These are phyloP conservation scores for Mesorhabditis belari DNA, from an alignment of 2,888 invertebrate genomes.

Conservation along the genomic window DNA sequence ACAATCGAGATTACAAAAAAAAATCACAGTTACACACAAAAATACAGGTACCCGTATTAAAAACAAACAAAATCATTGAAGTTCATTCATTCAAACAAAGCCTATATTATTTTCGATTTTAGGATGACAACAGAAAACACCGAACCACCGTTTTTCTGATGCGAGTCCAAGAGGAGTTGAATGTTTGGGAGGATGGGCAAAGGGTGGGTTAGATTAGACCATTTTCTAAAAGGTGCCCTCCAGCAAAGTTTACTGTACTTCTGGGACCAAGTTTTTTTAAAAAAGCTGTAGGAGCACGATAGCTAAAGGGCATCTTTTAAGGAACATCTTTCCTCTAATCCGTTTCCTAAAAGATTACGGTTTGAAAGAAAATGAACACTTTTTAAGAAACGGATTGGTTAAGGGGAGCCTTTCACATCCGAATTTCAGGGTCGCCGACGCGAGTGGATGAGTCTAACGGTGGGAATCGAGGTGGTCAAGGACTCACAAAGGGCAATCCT, in stretches of 20 bases:
- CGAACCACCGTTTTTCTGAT: constrained; percentile 43
- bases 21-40: background rate
- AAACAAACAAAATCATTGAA: constrained; percentile 1
- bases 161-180: constrained; percentile 33
- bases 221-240: too few species aligned
- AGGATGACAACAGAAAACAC: constrained; percentile 45
- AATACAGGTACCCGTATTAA: background rate
- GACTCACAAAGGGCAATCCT: background rate
- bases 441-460: background rate
- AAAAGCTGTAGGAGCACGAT: too few species aligned
- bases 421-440: background rate
- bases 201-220: too few species aligned
- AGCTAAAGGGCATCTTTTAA: too few species aligned
- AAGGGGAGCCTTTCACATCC: too few species aligned
- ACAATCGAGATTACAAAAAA: constrained; percentile 6
- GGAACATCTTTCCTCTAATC: too few species aligned
- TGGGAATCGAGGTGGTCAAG: background rate
- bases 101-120: constrained; percentile 4
- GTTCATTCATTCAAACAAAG: background rate
- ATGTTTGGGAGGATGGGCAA: constrained; percentile 40
- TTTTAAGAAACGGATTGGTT: too few species aligned
- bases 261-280: too few species aligned
- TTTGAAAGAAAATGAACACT: too few species aligned
- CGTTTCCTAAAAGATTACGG: too few species aligned
- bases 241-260: too few species aligned